Base-by-base conservation (phyloP, 2,888 invertebrate genomes). In the Patella pellucida region DNA sequence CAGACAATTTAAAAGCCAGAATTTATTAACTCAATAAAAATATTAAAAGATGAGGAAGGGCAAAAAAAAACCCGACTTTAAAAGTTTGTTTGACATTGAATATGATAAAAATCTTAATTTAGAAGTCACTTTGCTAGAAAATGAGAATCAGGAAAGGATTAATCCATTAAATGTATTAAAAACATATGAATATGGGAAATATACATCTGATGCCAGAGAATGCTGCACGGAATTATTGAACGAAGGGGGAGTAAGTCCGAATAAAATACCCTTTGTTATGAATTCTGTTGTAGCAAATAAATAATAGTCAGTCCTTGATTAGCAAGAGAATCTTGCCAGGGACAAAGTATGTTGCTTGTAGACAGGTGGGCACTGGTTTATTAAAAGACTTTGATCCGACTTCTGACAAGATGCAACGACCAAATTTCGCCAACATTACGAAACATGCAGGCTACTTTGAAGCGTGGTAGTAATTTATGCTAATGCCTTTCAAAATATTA, bases 341-440 rank as follows among this genome's bases (percentile, higher is more conserved):
- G 11, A 11, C 5, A 16, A 56, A 56, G 62, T n/a, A 11, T 62
- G n/a, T 62, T 56, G 56, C 56, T 19, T 56, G 56, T 15, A 56
- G 19, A 19, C 62, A 56, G n/a, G 56, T 56, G 9, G 56, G n/a
- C 16, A 9, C n/a, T 19, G 19, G 5, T 19, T 19, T 62, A 16
- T 15, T 71, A 11, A 9, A 16, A n/a, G 71, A 51, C 11, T 71
- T 16, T 23, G 71, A 71, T 52, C 51, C 52, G 3, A 16, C 50
- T 11, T 19, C 16, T 3, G 19, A 50, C 19, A 71, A 52, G 71
- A 71, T 27, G 52, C 71, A n/a, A 71, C 71, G 0, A 52, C 71
- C 9, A 71, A 71, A 52, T 71, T 71, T 52, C n/a, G 23, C 23
- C 16, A 52, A 23, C 71, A 71, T 19, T 71, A 50, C 23, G 71